Percentiles rank a stretch among this genome's conserved stretches.
These are phyloP conservation scores for Drosophila emarginata DNA, from an alignment of 2,888 invertebrate species.

Conservation along the genomic window DNA sequence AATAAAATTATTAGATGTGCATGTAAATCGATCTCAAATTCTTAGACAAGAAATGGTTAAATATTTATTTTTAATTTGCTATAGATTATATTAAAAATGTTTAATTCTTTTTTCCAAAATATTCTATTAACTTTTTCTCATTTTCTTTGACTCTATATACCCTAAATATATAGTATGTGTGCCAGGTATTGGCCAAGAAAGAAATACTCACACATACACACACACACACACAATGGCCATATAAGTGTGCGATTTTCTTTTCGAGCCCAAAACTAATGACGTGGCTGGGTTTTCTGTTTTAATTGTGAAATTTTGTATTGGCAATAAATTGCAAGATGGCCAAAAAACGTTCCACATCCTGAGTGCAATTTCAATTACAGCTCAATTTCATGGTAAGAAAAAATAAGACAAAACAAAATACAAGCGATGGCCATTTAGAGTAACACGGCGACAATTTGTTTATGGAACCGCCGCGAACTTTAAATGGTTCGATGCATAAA, in stretches of 20 bases:
- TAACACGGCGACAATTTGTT: slow-evolving; percentile 76
- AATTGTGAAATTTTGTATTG: slow-evolving; percentile 66
- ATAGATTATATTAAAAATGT: not conserved
- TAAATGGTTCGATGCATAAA: slow-evolving; percentile 76
- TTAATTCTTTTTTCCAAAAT: too few species aligned
- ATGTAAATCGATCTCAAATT: not conserved
- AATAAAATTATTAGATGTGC: too few species aligned
- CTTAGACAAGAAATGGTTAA: too few species aligned
- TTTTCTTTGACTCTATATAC: not conserved
- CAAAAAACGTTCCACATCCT: slow-evolving; percentile 61
- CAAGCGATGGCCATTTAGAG: slow-evolving; percentile 66
- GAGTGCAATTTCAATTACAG: slow-evolving; percentile 70
- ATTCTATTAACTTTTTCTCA: not conserved
- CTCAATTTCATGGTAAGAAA: slow-evolving; percentile 67
- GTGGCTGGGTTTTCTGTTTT: slow-evolving; percentile 62
- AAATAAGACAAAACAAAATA: slow-evolving; percentile 7
- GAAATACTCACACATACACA: slow-evolving; percentile 14
- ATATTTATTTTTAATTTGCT: not conserved
- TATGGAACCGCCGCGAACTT: slow-evolving; percentile 79
- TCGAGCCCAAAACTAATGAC: slow-evolving; percentile 65
- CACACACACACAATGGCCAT: slow-evolving; percentile 59
- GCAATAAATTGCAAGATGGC: slow-evolving; percentile 75
- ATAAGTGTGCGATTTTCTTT: slow-evolving; percentile 47
- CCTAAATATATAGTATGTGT: not conserved
- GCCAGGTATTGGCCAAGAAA: not conserved